These are phyloP conservation scores for Poecilia latipinna DNA, from an alignment of 2,113 vertebrate species.

Conservation along the genomic window DNA sequence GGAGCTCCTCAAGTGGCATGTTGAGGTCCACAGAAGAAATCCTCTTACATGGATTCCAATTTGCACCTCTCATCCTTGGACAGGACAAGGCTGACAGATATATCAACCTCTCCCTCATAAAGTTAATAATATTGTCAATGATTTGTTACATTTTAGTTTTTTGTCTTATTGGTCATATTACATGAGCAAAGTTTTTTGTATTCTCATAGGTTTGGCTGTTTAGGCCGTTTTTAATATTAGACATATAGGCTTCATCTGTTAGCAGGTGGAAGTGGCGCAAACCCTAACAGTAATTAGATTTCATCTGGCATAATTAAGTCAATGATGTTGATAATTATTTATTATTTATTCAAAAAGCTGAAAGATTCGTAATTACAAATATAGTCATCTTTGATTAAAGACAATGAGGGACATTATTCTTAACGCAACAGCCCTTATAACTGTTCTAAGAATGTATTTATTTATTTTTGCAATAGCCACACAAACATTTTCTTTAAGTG, in stretches of 20 bases:
- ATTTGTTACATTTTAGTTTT: neutral
- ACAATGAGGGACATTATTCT: too few relatives aligned
- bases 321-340: too few relatives aligned
- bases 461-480: too few relatives aligned
- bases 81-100: conserved; percentile 2
- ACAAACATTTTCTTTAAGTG: too few relatives aligned
- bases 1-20: conserved; percentile 20
- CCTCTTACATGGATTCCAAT: conserved; percentile 2
- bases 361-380: too few relatives aligned
- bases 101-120: conserved; percentile 1
- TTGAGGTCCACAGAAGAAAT: conserved; percentile 17
- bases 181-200: neutral
- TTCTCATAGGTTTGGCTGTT: neutral
- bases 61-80: conserved; percentile 33
- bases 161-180: neutral
- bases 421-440: too few relatives aligned
- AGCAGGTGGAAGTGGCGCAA: neutral
- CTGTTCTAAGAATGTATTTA: too few relatives aligned
- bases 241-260: neutral
- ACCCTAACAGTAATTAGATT: neutral
- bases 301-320: too few relatives aligned
- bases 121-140: neutral
- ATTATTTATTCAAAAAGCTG: too few relatives aligned
- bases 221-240: neutral
- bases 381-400: too few relatives aligned